These are phyloP conservation scores for Leptoteleia sp. DNA, from an alignment of 1,140 invertebrate genomes.

Conservation along the genomic window DNA sequence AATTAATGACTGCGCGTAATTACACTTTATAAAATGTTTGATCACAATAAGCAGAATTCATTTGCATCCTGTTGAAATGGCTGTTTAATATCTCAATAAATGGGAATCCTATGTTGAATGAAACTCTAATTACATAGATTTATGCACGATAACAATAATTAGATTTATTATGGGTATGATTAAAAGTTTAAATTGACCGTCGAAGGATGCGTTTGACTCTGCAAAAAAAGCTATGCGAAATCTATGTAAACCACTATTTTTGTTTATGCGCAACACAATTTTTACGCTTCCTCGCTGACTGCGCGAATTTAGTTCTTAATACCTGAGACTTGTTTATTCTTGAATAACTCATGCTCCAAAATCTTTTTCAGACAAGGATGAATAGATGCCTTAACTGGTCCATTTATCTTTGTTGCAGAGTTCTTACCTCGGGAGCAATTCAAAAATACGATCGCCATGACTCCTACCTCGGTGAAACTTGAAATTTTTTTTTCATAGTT, in stretches of 20 bases:
- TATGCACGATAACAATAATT: slow-evolving; percentile 4
- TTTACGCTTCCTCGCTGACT: background rate
- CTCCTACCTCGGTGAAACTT: slow-evolving; percentile 14
- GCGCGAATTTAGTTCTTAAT: slow-evolving; percentile 5
- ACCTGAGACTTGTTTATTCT: slow-evolving; percentile 28
- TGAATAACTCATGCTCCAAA: slow-evolving; percentile 30
- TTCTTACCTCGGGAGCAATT: slow-evolving; percentile 31
- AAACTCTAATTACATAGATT: slow-evolving; percentile 16
- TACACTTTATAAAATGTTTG: slow-evolving; percentile 37
- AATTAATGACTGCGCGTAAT: slow-evolving; percentile 39
- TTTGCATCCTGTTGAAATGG: slow-evolving; percentile 6
- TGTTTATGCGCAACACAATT: background rate
- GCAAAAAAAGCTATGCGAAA: background rate
- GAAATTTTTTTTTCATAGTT: slow-evolving; percentile 29
- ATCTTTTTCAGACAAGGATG: slow-evolving; percentile 44
- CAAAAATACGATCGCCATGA: slow-evolving; percentile 23
- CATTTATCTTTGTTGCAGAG: slow-evolving; percentile 32
- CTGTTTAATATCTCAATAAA: slow-evolving; percentile 25
- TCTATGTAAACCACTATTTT: slow-evolving; percentile 2
- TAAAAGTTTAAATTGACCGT: slow-evolving; percentile 8
- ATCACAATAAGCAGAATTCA: slow-evolving; percentile 26
- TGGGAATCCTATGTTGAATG: slow-evolving; percentile 1
- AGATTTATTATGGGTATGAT: background rate
- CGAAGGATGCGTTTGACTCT: background rate
- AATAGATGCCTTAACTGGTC: slow-evolving; percentile 20